Evolutionary conservation across 2,797 vertebrate genomes (phyloP).

Genomic region (Crocodylus rhombifer): DNA sequence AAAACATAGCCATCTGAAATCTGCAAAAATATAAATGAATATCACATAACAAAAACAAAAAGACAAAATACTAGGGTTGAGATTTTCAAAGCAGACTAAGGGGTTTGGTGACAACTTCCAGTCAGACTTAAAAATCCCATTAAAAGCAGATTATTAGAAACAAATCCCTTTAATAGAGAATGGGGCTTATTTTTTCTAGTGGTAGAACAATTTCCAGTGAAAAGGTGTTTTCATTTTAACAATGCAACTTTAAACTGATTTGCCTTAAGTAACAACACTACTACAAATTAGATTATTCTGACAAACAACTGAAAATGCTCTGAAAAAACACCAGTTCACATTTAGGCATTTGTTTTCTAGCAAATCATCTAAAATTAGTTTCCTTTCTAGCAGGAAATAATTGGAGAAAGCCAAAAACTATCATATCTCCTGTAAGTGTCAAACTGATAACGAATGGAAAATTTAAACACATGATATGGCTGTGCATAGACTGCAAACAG

Average conservation of each 20-base stretch:
- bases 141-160: background rate
- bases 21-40: background rate
- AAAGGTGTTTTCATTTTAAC: background rate
- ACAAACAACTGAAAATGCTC: background rate
- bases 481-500: slow-evolving; percentile 27
- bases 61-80: background rate
- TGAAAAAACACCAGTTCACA: background rate
- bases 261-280: background rate
- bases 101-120: background rate
- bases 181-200: background rate
- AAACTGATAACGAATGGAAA: slow-evolving; percentile 84
- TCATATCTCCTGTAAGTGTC: slow-evolving; percentile 75
- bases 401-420: slow-evolving; percentile 25
- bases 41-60: background rate
- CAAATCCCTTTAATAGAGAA: background rate
- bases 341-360: slow-evolving; percentile 1
- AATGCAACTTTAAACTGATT: background rate
- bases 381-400: slow-evolving; percentile 26
- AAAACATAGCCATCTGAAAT: background rate
- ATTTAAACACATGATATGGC: slow-evolving; percentile 63
- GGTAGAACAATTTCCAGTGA: background rate
- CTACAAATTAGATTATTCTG: background rate
- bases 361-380: slow-evolving; percentile 52
- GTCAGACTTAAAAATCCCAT: background rate
- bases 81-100: background rate